These are phyloP conservation scores for Physocephala rufipes DNA, from an alignment of 2,888 invertebrate species.

Conservation along the genomic window DNA sequence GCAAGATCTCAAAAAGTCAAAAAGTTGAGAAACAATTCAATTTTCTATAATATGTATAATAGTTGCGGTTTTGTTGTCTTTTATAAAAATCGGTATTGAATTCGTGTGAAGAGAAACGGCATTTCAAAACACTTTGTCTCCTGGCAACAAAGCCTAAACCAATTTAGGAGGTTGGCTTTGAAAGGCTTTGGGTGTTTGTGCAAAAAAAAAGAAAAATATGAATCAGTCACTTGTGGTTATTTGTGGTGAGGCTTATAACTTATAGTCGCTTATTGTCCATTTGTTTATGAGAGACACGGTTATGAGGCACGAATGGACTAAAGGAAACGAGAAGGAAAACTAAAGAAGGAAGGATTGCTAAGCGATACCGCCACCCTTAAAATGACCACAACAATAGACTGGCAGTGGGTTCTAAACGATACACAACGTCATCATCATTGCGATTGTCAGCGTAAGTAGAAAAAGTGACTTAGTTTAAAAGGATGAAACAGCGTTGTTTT, in stretches of 20 bases:
- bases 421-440: neutral
- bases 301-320: no score
- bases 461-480: neutral
- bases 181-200: neutral
- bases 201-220: no score
- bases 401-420: neutral
- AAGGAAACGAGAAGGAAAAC: neutral
- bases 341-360: neutral
- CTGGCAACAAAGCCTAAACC: neutral
- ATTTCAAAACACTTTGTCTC: neutral
- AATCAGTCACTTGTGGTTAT: neutral
- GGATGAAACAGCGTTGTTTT: slow-evolving; percentile 19
- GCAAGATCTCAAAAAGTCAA: no score
- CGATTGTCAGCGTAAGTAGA: neutral
- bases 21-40: no score
- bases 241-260: no score
- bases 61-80: no score
- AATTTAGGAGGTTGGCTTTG: neutral
- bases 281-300: no score
- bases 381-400: slow-evolving; percentile 44
- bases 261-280: no score
- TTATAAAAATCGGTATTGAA: no score
- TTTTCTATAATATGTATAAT: no score
- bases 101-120: no score
- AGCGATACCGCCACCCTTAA: slow-evolving; percentile 1